phyloP scores from a whole-genome alignment of 2,113 vertebrate genomes.

The Candoia aspera region DNA sequence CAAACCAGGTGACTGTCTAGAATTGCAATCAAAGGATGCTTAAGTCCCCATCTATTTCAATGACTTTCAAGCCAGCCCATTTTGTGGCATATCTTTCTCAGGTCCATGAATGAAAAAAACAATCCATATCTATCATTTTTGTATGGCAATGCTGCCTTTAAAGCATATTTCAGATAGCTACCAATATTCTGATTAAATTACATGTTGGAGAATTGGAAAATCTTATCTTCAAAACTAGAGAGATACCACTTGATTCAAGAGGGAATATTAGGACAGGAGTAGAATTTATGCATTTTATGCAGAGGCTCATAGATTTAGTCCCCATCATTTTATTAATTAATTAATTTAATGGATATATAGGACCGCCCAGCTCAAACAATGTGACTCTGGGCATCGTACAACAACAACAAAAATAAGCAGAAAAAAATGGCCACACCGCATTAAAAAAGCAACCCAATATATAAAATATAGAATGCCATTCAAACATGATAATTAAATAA shows the following conservation, averaged over 20 bases:
- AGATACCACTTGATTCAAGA: constrained; percentile 48
- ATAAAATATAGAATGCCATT: background rate
- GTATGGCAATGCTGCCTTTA: background rate
- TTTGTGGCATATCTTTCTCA: background rate
- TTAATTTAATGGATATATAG: background rate
- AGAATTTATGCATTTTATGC: background rate
- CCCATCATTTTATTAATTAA: background rate
- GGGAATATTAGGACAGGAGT: background rate
- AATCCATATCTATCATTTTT: background rate
- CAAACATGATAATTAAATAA: background rate
- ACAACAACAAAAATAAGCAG: background rate
- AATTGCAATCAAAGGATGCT: background rate
- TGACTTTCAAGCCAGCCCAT: background rate
- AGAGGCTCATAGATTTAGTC: background rate
- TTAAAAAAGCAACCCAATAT: background rate
- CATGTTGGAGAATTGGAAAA: constrained; percentile 7
- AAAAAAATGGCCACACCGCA: background rate
- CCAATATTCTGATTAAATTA: constrained; percentile 43
- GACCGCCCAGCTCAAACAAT: background rate
- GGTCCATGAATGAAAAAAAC: background rate
- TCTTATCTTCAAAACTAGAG: background rate
- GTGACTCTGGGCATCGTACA: background rate
- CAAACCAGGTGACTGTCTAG: background rate
- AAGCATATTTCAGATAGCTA: constrained; percentile 33
- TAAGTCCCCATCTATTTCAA: background rate